Evolutionary conservation across 2,113 vertebrate species (phyloP).

Genomic region (Dermatemys mawii): DNA sequence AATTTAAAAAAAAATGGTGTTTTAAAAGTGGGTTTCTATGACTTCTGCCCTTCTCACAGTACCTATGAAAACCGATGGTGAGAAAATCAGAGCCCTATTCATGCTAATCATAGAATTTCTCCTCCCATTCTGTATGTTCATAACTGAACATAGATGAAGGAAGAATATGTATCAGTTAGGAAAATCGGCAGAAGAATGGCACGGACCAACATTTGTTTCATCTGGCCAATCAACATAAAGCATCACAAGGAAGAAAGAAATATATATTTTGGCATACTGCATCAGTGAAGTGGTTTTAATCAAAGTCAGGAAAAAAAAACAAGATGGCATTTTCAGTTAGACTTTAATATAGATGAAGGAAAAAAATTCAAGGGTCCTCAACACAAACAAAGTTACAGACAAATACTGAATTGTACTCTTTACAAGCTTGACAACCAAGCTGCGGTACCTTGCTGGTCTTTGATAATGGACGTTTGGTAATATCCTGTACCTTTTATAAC

Average conservation of each 20-base stretch:
- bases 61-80: neutral
- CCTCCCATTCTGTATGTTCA: neutral
- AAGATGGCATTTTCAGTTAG: neutral
- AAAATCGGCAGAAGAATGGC: neutral
- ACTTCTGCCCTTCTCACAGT: neutral
- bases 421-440: neutral
- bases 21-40: neutral
- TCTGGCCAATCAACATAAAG: neutral
- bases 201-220: neutral
- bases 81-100: neutral
- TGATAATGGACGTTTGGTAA: slow-evolving; percentile 15
- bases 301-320: neutral
- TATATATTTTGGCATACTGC: neutral
- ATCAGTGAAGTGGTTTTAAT: neutral
- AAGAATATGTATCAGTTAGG: neutral
- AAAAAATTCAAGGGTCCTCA: neutral
- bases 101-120: neutral
- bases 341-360: neutral
- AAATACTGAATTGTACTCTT: neutral
- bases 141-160: neutral
- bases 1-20: neutral
- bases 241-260: neutral
- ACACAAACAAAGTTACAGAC: neutral
- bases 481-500: neutral
- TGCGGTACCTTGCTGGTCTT: slow-evolving; percentile 23